Evolutionary conservation across 1,140 invertebrate species (phyloP).

Genomic region (Probaryconus sp.): DNA sequence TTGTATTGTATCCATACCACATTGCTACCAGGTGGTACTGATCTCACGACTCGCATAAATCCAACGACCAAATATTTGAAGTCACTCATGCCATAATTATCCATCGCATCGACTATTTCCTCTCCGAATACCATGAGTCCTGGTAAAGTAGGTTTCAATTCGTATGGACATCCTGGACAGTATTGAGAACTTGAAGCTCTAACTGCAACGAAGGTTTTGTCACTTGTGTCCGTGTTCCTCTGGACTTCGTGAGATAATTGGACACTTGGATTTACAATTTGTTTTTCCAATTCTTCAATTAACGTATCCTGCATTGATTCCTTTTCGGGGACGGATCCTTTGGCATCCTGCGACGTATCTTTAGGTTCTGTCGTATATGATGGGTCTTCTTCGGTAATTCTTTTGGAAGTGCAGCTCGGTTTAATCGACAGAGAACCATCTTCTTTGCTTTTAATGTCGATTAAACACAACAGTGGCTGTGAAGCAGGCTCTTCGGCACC

Average conservation of each 20-base stretch:
- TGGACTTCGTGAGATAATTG: slow-evolving; percentile 71
- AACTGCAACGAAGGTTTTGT: slow-evolving; percentile 71
- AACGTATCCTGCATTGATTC: slow-evolving; percentile 63
- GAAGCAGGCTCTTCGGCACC: too few species aligned
- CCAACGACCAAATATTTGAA: slow-evolving; percentile 71
- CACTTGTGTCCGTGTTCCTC: slow-evolving; percentile 62
- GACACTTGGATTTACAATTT: slow-evolving; percentile 64
- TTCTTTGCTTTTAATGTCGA: too few species aligned
- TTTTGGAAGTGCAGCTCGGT: too few species aligned
- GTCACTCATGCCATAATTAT: slow-evolving; percentile 65
- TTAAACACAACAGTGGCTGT: too few species aligned
- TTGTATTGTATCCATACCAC: slow-evolving; percentile 53
- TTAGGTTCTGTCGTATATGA: too few species aligned
- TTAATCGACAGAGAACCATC: too few species aligned
- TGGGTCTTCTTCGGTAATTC: too few species aligned
- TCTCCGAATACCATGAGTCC: slow-evolving; percentile 66
- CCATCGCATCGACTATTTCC: slow-evolving; percentile 67
- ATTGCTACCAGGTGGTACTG: slow-evolving; percentile 68
- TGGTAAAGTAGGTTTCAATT: slow-evolving; percentile 72
- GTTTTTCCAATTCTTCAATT: slow-evolving; percentile 67
- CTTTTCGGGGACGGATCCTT: too few species aligned
- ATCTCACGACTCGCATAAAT: slow-evolving; percentile 68
- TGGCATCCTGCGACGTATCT: slow-evolving; percentile 30
- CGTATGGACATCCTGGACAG: slow-evolving; percentile 75
- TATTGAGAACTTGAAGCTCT: slow-evolving; percentile 64